Evolutionary conservation across 92 coral and sea anemone species (phyloP).

Genomic region (Phenganax stokvisi): DNA sequence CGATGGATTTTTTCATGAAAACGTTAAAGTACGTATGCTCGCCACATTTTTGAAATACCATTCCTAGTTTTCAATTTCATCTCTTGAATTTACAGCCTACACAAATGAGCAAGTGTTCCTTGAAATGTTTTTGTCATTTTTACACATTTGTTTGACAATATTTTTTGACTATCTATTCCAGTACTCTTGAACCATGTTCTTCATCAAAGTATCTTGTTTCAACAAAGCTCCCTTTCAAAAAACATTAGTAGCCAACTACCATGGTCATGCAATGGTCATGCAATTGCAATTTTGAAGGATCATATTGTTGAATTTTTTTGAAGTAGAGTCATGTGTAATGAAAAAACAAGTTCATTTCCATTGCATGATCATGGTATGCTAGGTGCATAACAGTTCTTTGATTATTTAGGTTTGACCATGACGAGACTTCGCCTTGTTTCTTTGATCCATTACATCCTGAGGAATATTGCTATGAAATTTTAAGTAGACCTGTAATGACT

Average conservation of each 20-base stretch:
- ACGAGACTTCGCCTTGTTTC: conserved; percentile 79
- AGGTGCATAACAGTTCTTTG: not conserved
- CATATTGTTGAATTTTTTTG: no score
- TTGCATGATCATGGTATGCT: no score
- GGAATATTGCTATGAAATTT: conserved; percentile 85
- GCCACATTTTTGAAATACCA: not conserved
- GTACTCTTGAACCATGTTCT: not conserved
- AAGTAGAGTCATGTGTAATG: no score
- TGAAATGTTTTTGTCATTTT: no score
- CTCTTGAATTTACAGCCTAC: not conserved
- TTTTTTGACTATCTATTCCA: not conserved
- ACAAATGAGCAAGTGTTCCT: no score
- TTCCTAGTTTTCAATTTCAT: not conserved
- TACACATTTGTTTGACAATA: not conserved
- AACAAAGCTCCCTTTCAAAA: no score
- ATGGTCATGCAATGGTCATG: no score
- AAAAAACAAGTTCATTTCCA: no score
- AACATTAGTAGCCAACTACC: no score
- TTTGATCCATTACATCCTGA: conserved; percentile 91
- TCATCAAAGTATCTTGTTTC: no score
- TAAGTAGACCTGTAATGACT: conserved; percentile 63
- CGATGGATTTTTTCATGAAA: conserved; percentile 67
- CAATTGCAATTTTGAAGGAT: no score
- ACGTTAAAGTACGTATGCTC: conserved; percentile 62
- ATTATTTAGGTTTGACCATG: conserved; percentile 60